Percentiles rank a stretch among this genome's conserved stretches.
phyloP scores from a whole-genome alignment of 2,888 invertebrate genomes.

The Griposia aprilina region DNA sequence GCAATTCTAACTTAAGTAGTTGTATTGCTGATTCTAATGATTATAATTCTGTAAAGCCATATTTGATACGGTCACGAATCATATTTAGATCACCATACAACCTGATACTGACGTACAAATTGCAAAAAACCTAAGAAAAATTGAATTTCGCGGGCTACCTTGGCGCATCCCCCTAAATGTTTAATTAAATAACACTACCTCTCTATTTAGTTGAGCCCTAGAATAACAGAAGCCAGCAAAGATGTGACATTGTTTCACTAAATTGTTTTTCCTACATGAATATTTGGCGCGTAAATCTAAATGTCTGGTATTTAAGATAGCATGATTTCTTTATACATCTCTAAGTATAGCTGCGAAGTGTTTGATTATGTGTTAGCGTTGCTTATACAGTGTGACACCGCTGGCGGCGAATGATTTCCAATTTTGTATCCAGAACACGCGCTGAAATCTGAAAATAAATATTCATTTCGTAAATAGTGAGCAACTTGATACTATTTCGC shows the following conservation, averaged over 20 bases:
- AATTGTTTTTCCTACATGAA: slow-evolving; percentile 8
- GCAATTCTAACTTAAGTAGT: no score
- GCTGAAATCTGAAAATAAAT: slow-evolving; percentile 77
- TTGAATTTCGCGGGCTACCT: no score
- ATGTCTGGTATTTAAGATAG: slow-evolving; percentile 1
- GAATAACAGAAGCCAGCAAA: not conserved
- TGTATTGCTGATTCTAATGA: no score
- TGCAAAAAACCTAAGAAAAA: no score
- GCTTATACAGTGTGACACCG: slow-evolving; percentile 80
- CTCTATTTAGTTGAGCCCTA: not conserved
- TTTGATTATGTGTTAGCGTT: slow-evolving; percentile 23
- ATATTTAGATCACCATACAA: no score
- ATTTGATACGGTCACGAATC: no score
- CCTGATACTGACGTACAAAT: no score
- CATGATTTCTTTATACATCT: slow-evolving; percentile 40
- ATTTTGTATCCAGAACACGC: slow-evolving; percentile 77
- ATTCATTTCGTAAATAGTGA: not conserved
- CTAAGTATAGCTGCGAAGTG: slow-evolving; percentile 23
- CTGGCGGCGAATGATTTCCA: slow-evolving; percentile 69
- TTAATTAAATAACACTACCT: not conserved
- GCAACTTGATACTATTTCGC: not conserved
- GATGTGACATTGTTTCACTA: not conserved
- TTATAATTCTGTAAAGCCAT: no score
- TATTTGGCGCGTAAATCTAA: slow-evolving; percentile 12
- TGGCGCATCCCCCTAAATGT: no score